Evolutionary conservation across 2,797 vertebrate genomes (phyloP).

Genomic region (Halcyon leucocephala): DNA sequence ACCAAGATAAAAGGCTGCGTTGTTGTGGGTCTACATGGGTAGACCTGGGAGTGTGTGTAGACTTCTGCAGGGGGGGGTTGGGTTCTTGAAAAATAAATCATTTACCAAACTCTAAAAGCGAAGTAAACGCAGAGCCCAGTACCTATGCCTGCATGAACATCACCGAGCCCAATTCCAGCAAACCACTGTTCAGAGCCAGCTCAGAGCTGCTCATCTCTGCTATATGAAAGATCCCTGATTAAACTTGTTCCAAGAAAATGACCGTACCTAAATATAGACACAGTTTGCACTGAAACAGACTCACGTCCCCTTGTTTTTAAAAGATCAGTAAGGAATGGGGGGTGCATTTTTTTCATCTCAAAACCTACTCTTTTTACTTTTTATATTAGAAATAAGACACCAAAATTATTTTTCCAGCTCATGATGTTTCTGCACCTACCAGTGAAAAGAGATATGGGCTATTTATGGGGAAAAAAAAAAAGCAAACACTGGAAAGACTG

Average conservation of each 20-base stretch:
- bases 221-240: not conserved
- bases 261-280: not conserved
- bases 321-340: not conserved
- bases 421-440: not conserved
- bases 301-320: not conserved
- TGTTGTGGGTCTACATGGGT: not conserved
- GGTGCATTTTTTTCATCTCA: not conserved
- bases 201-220: not conserved
- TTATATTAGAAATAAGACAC: not conserved
- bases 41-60: not conserved
- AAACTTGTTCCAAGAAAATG: slow-evolving; percentile 16
- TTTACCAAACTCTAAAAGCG: not conserved
- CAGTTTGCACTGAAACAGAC: not conserved
- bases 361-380: not conserved
- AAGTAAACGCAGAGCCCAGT: not conserved
- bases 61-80: not conserved
- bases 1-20: slow-evolving; percentile 12
- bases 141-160: not conserved
- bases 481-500: not conserved
- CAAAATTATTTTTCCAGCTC: not conserved
- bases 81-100: not conserved
- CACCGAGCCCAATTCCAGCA: not conserved
- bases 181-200: not conserved
- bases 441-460: slow-evolving; percentile 13
- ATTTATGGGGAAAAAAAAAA: not conserved